These are phyloP conservation scores for Atrina japonica DNA, from an alignment of 2,888 invertebrate genomes.

Conservation along the genomic window DNA sequence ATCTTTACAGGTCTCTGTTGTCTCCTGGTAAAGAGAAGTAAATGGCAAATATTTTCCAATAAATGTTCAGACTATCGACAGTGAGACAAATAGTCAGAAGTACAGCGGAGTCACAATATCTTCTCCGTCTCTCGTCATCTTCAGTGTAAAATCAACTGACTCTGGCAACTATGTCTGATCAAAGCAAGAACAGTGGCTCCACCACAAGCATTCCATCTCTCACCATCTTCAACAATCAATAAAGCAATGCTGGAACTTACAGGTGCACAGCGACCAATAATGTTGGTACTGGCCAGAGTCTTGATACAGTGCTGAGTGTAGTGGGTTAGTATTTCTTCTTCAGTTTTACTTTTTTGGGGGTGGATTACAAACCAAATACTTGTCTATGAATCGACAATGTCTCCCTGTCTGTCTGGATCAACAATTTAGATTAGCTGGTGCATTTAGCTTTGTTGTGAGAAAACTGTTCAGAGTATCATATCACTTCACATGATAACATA, in stretches of 20 bases:
- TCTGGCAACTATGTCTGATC: constrained; percentile 32
- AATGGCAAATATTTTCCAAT: constrained; percentile 1
- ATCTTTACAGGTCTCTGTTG: constrained; percentile 10
- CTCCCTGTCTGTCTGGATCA: too few relatives aligned
- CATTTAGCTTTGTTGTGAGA: too few relatives aligned
- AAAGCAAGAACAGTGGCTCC: constrained; percentile 27
- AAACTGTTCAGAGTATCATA: too few relatives aligned
- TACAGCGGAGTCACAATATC: constrained; percentile 31
- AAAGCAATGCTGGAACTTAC: constrained; percentile 26
- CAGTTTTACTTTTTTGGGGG: too few relatives aligned
- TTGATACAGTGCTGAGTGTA: constrained; percentile 10
- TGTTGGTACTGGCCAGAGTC: constrained; percentile 33
- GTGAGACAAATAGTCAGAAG: constrained; percentile 10
- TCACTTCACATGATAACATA: too few relatives aligned
- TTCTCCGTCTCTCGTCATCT: constrained; percentile 29
- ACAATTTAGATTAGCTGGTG: too few relatives aligned
- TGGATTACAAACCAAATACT: too few relatives aligned
- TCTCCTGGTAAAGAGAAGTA: constrained; percentile 24
- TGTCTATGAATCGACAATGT: too few relatives aligned
- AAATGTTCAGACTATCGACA: background rate
- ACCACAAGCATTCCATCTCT: constrained; percentile 26
- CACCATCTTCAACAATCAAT: constrained; percentile 18
- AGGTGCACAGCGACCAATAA: constrained; percentile 29
- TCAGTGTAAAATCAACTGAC: constrained; percentile 10
- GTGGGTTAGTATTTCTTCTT: constrained; percentile 11